Evolutionary conservation across 2,888 invertebrate species (phyloP), one percentile per base, ranked within the genome.

Genomic region (Xanthorhoe spadicearia): DNA sequence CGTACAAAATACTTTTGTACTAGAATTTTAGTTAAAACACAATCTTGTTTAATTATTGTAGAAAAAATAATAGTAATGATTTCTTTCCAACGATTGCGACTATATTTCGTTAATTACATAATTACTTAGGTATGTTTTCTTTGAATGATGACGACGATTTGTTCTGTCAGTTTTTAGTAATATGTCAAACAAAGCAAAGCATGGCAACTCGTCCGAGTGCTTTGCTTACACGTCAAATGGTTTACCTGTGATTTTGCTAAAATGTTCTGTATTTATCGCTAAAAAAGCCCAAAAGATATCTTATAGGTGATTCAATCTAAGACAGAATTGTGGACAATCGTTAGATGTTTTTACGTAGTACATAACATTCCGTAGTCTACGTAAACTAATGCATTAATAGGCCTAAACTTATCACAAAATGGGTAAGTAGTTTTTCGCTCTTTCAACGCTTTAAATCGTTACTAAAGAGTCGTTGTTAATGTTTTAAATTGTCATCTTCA

Each of bases 151-250:
- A 32, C 32, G 32, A 32, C 32, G 32, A 32, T 32, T 32, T 32
- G 32, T 32, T 32, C 32, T 32, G 32, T 32, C 32, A 32, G 32
- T 32, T 32, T 32, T 32, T 32, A 32, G 32, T 32, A 0, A 6
- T 32, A 32, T 10, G 38, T 13, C 38, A 13, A 9, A 35, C 35
- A 35, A 8, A 7, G 35, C 35, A 35, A 9, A 38, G 10, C 38
- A 13, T 52, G 57, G 55, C 51, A 63, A 53, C 35, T 35, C 50
- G 32, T 9, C 0, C 17, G 48, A 15, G n/a, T 32, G 5, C 32
- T 76, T 82, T 84, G 80, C 82, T 87, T 88, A 88, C 88, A 88
- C 88, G 88, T 88, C 88, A 88, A 87, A 86, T 77, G 76, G 76
- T 61, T 55, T 75, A 74, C 64, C 73, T 77, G 70, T 69, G 75